phyloP scores from a whole-genome alignment of 2,797 vertebrate species.

The Tangara arthus region DNA sequence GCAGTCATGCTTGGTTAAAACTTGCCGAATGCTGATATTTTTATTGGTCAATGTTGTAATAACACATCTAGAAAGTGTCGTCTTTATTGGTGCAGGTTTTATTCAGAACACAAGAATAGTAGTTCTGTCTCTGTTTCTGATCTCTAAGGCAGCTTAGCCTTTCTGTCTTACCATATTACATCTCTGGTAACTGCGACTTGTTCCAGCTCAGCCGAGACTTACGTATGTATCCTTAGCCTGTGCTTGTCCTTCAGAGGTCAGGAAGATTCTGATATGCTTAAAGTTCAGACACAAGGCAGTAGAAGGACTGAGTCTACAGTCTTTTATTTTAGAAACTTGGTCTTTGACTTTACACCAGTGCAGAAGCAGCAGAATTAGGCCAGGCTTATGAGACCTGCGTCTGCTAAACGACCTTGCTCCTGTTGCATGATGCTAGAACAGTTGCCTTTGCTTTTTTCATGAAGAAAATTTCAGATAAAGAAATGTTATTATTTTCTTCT shows the following conservation, averaged over 20 bases:
- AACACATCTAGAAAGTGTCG: neutral
- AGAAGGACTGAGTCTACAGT: neutral
- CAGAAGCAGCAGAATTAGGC: conserved; percentile 20
- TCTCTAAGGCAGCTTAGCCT: neutral
- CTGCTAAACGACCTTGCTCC: neutral
- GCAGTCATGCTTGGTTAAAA: neutral
- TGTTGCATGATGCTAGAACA: neutral
- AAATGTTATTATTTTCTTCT: neutral
- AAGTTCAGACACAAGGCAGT: neutral
- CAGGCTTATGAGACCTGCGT: neutral
- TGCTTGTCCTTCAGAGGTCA: conserved; percentile 7
- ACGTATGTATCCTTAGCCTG: neutral
- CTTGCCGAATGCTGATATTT: neutral
- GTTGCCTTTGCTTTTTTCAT: neutral
- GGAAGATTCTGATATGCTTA: neutral
- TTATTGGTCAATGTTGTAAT: neutral
- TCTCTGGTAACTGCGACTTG: neutral
- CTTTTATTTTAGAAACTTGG: conserved; percentile 23
- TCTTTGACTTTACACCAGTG: conserved; percentile 21
- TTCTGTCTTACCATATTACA: neutral
- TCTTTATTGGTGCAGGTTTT: neutral
- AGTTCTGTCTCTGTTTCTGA: neutral
- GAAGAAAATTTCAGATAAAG: neutral
- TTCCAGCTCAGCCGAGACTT: neutral
- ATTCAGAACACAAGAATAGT: neutral